Evolutionary conservation across 2,113 vertebrate genomes (phyloP).

Genomic region (Chrysemys picta): DNA sequence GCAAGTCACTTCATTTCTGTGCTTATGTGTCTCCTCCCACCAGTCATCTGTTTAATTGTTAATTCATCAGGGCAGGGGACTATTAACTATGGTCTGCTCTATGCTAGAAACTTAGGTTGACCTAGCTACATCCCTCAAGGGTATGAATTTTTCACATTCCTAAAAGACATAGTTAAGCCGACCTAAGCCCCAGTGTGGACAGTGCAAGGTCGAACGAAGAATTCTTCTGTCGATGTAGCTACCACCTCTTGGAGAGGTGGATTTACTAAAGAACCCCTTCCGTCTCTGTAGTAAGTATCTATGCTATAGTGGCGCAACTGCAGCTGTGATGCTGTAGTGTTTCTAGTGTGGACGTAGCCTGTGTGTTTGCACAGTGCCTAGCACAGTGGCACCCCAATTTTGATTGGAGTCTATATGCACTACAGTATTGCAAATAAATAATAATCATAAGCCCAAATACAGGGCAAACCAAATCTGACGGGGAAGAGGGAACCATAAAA

Average conservation of each 20-base stretch:
- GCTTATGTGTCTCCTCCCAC: too few relatives aligned
- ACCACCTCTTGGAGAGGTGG: background rate
- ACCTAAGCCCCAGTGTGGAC: background rate
- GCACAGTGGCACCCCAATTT: background rate
- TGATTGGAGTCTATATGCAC: background rate
- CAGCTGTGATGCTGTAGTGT: background rate
- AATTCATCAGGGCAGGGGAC: background rate
- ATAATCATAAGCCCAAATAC: background rate
- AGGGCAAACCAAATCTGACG: background rate
- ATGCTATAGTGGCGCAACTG: background rate
- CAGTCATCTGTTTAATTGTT: background rate
- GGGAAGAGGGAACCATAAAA: background rate
- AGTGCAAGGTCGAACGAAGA: background rate
- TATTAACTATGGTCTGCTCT: background rate
- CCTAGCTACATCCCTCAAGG: background rate
- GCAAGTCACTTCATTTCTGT: background rate
- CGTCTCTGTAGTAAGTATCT: background rate
- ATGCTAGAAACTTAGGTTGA: background rate
- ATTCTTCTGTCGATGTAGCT: background rate
- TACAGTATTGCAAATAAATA: background rate
- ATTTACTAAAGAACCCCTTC: background rate
- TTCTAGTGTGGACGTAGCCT: background rate
- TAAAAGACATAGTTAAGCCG: background rate
- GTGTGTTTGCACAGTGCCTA: background rate
- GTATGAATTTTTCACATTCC: background rate